Base-by-base conservation (phyloP, 2,113 vertebrate species). In the Suricata suricatta region DNA sequence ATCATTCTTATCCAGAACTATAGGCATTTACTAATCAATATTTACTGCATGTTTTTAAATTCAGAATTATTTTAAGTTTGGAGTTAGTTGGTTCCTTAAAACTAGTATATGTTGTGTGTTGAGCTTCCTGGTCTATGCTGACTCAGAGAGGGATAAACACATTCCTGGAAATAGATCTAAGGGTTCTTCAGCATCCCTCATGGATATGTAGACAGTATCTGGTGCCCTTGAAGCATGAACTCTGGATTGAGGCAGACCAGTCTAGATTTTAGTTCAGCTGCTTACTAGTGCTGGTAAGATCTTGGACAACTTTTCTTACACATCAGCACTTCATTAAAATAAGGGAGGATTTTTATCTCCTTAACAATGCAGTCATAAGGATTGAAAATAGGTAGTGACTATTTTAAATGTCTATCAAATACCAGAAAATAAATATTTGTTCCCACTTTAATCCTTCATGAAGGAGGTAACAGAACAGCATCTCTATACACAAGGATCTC, bases 31-130 rank as follows among this genome's bases (percentile, higher is more conserved):
- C 17, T 76, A 90, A 90, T 74, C 25, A 52, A 31, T 68, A 74
- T 52, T 87, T 77, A 82, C 12, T 19, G 64, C 81, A 63, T 68
- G 1, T 33, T 87, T 92, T 82, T 44, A 68, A 95, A 87, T 72
- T 81, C 33, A 92, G 72, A 63, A 88, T 77, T 52, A 87, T 84
- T 71, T 71, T 88, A 95, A 83, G 44, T 31, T 84, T 92, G 38
- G 19, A 92, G 15, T 63, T 57, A 76, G 76, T 68, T 47, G 23
- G 81, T 66, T 44, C 63, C 41, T 88, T 95, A 66, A 93, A 85
- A 31, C 5, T 17, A 93, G n/a, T 85, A 25, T 0, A 81, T 33
- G 33, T 29, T 85, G 25, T 89, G 11, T 89, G 27, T 13, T 81
- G 14, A 86, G 11, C 17, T 81, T 80, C 44, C 71, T 38, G n/a